Percentiles rank a stretch among this genome's conserved stretches.
phyloP scores from a whole-genome alignment of 2,797 vertebrate species.

The Halcyon chelicuti region DNA sequence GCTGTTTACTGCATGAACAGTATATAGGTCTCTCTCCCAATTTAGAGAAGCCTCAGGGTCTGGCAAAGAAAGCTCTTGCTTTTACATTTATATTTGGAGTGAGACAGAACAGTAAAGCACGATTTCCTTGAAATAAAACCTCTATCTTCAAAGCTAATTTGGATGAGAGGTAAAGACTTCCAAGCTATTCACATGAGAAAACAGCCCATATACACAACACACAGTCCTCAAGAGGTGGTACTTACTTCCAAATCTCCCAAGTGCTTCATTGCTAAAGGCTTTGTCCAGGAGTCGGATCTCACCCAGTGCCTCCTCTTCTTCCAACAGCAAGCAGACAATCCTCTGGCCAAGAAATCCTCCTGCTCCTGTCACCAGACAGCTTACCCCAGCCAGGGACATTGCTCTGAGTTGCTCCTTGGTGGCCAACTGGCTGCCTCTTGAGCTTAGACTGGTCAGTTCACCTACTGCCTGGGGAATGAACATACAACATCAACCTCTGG shows the following conservation, averaged over 20 bases:
- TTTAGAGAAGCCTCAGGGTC: neutral
- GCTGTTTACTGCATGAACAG: neutral
- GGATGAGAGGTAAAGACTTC: neutral
- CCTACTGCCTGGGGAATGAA: constrained; percentile 1
- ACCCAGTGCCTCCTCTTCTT: constrained; percentile 81
- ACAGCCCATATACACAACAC: rapidly evolving
- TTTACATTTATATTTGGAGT: neutral
- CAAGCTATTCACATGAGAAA: neutral
- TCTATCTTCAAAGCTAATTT: neutral
- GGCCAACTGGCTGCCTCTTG: neutral
- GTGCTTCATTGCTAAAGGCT: constrained; percentile 71
- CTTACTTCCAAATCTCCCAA: constrained; percentile 75
- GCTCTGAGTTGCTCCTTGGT: neutral
- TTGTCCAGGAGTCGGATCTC: constrained; percentile 90
- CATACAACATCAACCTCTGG: neutral
- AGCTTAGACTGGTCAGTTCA: neutral
- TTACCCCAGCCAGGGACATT: constrained; percentile 79
- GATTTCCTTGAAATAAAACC: neutral
- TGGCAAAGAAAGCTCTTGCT: neutral
- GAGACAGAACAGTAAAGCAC: neutral
- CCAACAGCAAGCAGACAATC: constrained; percentile 84
- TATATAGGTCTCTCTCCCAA: neutral
- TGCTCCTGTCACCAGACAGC: constrained; percentile 92
- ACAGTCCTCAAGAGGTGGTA: neutral
- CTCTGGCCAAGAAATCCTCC: constrained; percentile 90